Evolutionary conservation across 2,888 invertebrate genomes (phyloP), one percentile per base, ranked within the genome.

Genomic region (Diplazon laetatorius): DNA sequence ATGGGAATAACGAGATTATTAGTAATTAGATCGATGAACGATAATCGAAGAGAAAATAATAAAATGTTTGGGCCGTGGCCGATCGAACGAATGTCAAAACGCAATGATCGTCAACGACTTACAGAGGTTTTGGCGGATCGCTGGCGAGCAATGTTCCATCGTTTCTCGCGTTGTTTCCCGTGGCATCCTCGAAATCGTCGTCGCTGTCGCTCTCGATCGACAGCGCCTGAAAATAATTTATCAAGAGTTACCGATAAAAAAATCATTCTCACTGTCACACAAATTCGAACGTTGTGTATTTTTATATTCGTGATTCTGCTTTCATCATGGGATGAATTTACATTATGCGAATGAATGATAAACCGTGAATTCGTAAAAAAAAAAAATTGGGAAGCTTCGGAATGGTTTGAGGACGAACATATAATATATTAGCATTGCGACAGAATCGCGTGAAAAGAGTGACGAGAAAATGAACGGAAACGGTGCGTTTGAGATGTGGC

Each of bases 121-220:
- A 97, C 98, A 99, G 95, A 86, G 98, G 98, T 91, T 98, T 97
- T 20, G 98, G 98, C 71, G 98, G 98, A 92, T 99, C 98, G 87
- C 98, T 98, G 80, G 98, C 98, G 69, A 98, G 93, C 71, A 99
- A 93, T 1, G 99, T 98, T 80, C 98, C 99, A 91, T 99, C 98
- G 87, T 97, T 97, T 83, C 97, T 93, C 76, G 94, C 95, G 74
- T 96, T 96, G 83, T 95, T 95, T 85, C 95, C 95, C 87, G 95
- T 96, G 86, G 96, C 96, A 42, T 95, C 95, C 88, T 96, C 96
- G 14, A 95, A 95, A 89, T 97, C 97, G 80, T 95, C 95, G 87
- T 96, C 96, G 66, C 95, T 95, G 74, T 91, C 91, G 42, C 91
- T 91, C 81, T 92, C 92, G 59, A 91, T 87, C 42, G 90, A 87